These are phyloP conservation scores for Heliconius congener DNA, from an alignment of 1,140 invertebrate genomes.

Conservation along the genomic window DNA sequence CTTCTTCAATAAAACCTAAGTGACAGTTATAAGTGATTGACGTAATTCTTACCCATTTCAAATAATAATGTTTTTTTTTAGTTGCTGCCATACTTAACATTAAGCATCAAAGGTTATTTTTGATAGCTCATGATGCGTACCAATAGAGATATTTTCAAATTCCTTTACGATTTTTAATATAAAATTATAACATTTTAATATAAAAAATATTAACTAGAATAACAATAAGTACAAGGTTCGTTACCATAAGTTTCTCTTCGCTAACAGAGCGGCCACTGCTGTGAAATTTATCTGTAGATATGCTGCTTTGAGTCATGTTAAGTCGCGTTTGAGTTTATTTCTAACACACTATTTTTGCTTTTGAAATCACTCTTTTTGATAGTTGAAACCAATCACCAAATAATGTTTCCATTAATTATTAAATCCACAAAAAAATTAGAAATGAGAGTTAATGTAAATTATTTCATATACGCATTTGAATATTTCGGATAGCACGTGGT, in stretches of 20 bases:
- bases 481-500: constrained; percentile 25
- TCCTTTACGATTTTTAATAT: background rate
- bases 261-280: constrained; percentile 61
- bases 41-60: too few relatives aligned
- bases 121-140: too few relatives aligned
- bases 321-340: background rate
- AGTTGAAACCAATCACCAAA: background rate
- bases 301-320: constrained; percentile 71
- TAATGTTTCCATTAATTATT: background rate
- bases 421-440: background rate
- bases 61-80: too few relatives aligned
- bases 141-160: background rate
- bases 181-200: background rate
- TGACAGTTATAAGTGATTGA: too few relatives aligned
- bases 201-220: background rate
- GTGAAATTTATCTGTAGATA: constrained; percentile 61
- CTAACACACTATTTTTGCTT: background rate
- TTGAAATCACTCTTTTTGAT: background rate
- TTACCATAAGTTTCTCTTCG: constrained; percentile 76
- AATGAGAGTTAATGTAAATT: background rate
- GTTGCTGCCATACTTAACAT: too few relatives aligned
- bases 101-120: too few relatives aligned
- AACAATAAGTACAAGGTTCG: background rate
- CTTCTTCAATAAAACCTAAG: too few relatives aligned
- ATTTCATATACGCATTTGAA: background rate